Conservation (phyloP, 2,797 vertebrate species). For the Chelmon rostratus region DNA sequence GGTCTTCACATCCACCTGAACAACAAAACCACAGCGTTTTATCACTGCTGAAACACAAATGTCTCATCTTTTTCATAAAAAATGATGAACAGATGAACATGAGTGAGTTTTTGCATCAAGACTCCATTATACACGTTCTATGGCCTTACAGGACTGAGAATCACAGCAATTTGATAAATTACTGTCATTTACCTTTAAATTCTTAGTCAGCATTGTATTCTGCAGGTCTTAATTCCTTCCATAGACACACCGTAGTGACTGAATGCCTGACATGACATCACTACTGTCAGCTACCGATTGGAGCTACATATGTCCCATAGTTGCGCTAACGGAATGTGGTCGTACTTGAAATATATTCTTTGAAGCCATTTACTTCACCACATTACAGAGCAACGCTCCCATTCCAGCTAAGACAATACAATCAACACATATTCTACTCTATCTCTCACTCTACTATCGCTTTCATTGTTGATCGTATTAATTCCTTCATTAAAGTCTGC, state of each 20-base stretch:
- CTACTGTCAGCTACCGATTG: neutral
- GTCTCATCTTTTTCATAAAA: neutral
- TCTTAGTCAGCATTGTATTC: too few relatives aligned
- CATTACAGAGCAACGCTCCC: neutral
- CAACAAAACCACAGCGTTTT: neutral
- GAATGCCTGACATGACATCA: neutral
- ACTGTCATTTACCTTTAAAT: neutral
- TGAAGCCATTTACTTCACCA: neutral
- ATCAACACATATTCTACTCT: neutral
- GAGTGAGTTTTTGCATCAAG: too few relatives aligned
- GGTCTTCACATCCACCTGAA: slow-evolving; percentile 96
- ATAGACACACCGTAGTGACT: neutral
- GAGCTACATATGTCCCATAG: neutral
- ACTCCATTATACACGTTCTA: neutral
- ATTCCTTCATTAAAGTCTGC: neutral
- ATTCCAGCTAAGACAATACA: neutral
- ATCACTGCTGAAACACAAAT: neutral
- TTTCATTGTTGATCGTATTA: neutral
- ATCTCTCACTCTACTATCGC: too few relatives aligned
- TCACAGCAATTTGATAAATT: too few relatives aligned
- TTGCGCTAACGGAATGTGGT: slow-evolving; percentile 10
- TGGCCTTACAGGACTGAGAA: neutral
- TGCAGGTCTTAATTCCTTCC: neutral
- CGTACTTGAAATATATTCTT: slow-evolving; percentile 9
- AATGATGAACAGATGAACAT: too few relatives aligned